These are phyloP conservation scores for Xyrichtys novacula DNA, from an alignment of 2,797 vertebrate genomes.

Conservation along the genomic window DNA sequence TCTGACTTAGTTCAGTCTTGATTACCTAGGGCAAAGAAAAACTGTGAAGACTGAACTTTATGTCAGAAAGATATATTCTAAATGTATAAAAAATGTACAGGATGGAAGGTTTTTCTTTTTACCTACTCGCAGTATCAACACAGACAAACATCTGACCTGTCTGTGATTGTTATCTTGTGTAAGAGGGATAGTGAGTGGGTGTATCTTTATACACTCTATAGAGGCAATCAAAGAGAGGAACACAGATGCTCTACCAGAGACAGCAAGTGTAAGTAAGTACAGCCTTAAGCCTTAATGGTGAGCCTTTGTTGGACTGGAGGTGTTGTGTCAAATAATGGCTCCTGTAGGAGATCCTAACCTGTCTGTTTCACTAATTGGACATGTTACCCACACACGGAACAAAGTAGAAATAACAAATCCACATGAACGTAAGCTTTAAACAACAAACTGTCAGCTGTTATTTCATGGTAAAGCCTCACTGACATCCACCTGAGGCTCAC, in stretches of 20 bases:
- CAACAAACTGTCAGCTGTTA: constrained; percentile 52
- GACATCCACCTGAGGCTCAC: constrained; percentile 60
- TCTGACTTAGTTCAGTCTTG: too few species aligned
- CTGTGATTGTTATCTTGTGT: constrained; percentile 4
- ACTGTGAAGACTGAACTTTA: too few species aligned
- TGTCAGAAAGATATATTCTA: too few species aligned
- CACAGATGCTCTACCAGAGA: constrained; percentile 12
- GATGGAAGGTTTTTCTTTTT: not conserved
- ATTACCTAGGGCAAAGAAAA: too few species aligned
- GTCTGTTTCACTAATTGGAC: constrained; percentile 65
- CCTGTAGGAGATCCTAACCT: constrained; percentile 39
- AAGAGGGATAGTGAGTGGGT: not conserved
- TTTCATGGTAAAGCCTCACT: constrained; percentile 54
- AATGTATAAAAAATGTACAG: too few species aligned
- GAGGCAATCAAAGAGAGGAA: constrained; percentile 4
- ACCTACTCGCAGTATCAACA: constrained; percentile 8
- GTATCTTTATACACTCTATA: constrained; percentile 15
- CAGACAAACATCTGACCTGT: constrained; percentile 8
- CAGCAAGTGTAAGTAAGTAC: constrained; percentile 27
- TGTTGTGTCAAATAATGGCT: constrained; percentile 55
- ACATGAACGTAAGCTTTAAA: constrained; percentile 55
- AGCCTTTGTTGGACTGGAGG: constrained; percentile 48
- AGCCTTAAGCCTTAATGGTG: constrained; percentile 48
- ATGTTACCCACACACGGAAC: constrained; percentile 30
- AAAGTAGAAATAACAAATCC: constrained; percentile 51